A percentile compares a stretch with the other conserved stretches of the same genome.
Conservation (phyloP, 2,888 invertebrate genomes). For the Xestoiulus laeticollis region DNA sequence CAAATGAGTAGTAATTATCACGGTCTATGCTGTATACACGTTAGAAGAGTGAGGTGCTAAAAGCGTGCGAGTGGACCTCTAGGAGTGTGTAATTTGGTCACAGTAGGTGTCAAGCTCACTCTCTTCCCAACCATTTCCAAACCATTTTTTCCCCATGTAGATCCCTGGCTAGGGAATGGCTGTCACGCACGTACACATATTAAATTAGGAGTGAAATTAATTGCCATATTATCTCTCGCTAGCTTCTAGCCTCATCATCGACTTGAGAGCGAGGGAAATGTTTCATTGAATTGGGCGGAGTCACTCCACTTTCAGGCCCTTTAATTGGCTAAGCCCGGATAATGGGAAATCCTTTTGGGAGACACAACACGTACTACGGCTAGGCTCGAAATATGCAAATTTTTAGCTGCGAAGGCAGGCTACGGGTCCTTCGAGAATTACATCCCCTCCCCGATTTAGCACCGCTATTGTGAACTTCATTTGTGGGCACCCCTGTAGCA, state of each 20-base stretch:
- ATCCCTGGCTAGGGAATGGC: conserved; percentile 26
- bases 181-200: conserved; percentile 52
- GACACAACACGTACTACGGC: conserved; percentile 35
- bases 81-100: conserved; percentile 26
- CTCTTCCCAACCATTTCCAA: conserved; percentile 26
- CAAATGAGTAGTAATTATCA: background rate
- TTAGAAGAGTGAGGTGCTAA: background rate
- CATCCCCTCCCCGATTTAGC: conserved; percentile 4
- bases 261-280: conserved; percentile 36
- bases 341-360: conserved; percentile 47
- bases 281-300: conserved; percentile 49
- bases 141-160: background rate
- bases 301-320: background rate
- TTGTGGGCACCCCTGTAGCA: background rate
- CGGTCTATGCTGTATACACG: background rate
- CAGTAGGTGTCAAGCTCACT: conserved; percentile 26
- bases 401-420: conserved; percentile 9
- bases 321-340: conserved; percentile 39
- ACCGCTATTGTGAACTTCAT: background rate
- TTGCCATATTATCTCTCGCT: conserved; percentile 52
- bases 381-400: conserved; percentile 41
- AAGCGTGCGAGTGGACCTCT: conserved; percentile 26
- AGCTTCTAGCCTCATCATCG: conserved; percentile 47
- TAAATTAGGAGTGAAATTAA: conserved; percentile 54
- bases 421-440: conserved; percentile 20